Conservation (phyloP, 2,113 vertebrate species). For the Lycocorax pyrrhopterus region DNA sequence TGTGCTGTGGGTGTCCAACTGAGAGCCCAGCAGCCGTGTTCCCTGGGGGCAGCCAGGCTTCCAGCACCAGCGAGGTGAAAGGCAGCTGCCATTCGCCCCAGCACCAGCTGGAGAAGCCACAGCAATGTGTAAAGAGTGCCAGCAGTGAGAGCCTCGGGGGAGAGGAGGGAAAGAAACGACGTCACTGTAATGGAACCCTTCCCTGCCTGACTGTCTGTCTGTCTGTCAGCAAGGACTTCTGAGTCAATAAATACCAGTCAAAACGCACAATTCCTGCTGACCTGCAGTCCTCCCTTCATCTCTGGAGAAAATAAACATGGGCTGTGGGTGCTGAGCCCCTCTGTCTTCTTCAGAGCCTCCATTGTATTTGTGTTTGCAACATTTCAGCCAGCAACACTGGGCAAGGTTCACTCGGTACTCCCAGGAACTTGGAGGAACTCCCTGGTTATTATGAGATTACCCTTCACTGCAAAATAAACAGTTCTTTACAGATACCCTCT, state of each 20-base stretch:
- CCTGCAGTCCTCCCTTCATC: constrained; percentile 55
- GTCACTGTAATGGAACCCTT: constrained; percentile 64
- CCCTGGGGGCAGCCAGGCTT: not conserved
- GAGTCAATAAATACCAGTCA: constrained; percentile 79
- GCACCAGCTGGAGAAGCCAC: constrained; percentile 61
- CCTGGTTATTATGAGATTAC: constrained; percentile 36
- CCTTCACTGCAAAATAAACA: constrained; percentile 32
- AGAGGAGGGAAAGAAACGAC: constrained; percentile 20
- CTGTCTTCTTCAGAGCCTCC: constrained; percentile 55
- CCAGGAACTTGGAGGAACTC: constrained; percentile 12
- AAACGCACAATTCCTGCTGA: constrained; percentile 66
- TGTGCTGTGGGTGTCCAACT: not conserved
- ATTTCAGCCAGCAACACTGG: constrained; percentile 14
- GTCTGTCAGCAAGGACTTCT: constrained; percentile 75
- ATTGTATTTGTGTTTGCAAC: constrained; percentile 59
- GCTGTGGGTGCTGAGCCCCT: constrained; percentile 31
- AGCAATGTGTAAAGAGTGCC: constrained; percentile 40
- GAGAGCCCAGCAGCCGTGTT: not conserved
- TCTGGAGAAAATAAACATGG: constrained; percentile 77
- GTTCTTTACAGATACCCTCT: not conserved
- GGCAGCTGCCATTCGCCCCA: constrained; percentile 32
- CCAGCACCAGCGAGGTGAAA: not conserved
- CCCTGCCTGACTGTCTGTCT: constrained; percentile 63
- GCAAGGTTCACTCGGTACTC: not conserved
- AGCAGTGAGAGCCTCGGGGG: constrained; percentile 17